Base-by-base conservation (phyloP, 2,888 invertebrate genomes). In the Leucoma salicis region DNA sequence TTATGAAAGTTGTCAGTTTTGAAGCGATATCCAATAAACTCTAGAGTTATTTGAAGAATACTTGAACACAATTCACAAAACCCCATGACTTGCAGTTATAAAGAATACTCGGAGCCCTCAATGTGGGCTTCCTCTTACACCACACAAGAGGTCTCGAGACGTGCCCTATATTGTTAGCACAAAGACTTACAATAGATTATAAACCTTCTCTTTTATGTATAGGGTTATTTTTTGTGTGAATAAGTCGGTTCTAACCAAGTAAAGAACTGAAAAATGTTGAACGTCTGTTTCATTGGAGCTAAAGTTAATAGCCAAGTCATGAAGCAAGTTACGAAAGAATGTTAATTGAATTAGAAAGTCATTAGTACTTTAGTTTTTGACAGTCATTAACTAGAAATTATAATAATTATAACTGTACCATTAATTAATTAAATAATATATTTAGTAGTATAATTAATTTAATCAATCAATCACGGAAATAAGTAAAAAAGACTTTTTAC, bases 131-230 rank as follows among this genome's bases (percentile, higher is more conserved):
- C 57, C 70, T 56, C 70, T 68, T 57, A 57, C 40, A 55, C 55
- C 45, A 40, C 53, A 47, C 53, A 51, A 70, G 70, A 40, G 62
- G 38, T 49, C 65, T 66, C 42, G 43, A 62, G 54, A 37, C 50
- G 48, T 74, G 79, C 59, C 78, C 79, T 78, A 77, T 76, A 73
- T 78, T 68, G 67, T 63, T 66, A 72, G 63, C 63, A 57, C 44
- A 39, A 31, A 18, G 10, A 3, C 13, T 16, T 1, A 10, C 49
- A 54, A 49, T 46, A 31, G n/a, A 69, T 48, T 64, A 21, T 46
- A 33, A 32, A 57, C 70, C 61, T 46, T 78, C 54, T 27, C 11
- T 1, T 14, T 0, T 3, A 2, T 3, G 0, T 0, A 0, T 51
- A 62, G 31, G 52, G 70, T 54, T 31, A 34, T n/a, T 40, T 61